These are phyloP conservation scores for Carcina quercana DNA, from an alignment of 2,888 invertebrate species.

Conservation along the genomic window DNA sequence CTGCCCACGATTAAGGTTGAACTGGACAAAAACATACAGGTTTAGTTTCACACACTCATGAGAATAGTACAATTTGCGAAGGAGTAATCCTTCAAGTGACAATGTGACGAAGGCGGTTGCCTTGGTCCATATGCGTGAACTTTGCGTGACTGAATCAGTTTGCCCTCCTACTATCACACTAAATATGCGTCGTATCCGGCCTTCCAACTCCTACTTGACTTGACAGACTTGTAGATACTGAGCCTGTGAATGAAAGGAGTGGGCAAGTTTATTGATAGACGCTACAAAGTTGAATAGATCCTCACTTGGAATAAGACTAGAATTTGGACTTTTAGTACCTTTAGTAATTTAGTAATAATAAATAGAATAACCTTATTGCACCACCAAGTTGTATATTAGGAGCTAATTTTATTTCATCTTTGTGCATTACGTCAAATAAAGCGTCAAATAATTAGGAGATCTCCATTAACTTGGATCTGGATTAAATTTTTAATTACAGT, in stretches of 20 bases:
- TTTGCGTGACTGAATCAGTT: constrained; percentile 12
- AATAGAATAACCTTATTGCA: neutral
- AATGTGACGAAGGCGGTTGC: constrained; percentile 12
- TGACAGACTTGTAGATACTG: no score
- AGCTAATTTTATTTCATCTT: neutral
- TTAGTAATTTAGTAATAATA: neutral
- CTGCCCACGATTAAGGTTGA: no score
- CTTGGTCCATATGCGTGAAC: constrained; percentile 10
- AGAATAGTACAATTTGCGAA: constrained; percentile 6
- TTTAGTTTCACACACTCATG: no score
- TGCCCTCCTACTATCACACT: neutral
- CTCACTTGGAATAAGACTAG: no score
- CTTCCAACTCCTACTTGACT: neutral
- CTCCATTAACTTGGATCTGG: no score
- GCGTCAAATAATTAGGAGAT: no score
- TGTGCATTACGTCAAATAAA: no score
- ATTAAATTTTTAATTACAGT: no score
- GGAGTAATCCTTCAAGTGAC: constrained; percentile 6
- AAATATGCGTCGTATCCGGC: neutral
- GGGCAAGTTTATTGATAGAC: no score
- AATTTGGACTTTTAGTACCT: no score
- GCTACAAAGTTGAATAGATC: no score
- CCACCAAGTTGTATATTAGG: neutral
- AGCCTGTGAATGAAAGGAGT: neutral
- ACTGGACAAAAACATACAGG: no score